Percentiles rank a stretch among this genome's conserved stretches.
phyloP scores from a whole-genome alignment of 2,113 vertebrate genomes.

The Sialia sialis region DNA sequence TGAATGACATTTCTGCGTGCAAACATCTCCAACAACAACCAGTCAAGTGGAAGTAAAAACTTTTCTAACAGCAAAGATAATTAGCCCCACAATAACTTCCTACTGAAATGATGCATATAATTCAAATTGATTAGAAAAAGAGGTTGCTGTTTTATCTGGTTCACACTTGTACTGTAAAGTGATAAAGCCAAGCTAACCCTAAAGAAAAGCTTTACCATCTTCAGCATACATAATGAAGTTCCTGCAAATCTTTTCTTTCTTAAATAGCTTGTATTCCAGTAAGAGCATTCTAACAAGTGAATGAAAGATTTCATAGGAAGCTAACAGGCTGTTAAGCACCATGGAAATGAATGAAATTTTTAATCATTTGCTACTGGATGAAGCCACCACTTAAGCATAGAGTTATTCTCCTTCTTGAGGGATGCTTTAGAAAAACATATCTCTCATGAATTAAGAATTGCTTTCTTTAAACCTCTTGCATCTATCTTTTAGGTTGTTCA shows the following conservation, averaged over 20 bases:
- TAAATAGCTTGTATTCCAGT: background rate
- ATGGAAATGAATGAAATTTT: background rate
- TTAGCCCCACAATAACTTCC: background rate
- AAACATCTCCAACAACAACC: background rate
- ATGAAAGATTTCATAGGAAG: background rate
- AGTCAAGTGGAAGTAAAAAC: background rate
- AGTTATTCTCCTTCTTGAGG: background rate
- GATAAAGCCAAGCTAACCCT: background rate
- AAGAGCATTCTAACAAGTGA: background rate
- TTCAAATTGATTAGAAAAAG: background rate
- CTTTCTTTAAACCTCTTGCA: background rate
- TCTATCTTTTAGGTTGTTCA: background rate
- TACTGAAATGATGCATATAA: conserved; percentile 6
- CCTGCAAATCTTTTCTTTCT: background rate
- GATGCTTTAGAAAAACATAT: background rate
- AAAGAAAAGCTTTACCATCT: background rate
- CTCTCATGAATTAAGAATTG: background rate
- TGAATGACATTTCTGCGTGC: background rate
- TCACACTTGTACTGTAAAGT: background rate
- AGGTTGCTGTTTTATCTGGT: background rate
- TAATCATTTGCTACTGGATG: background rate
- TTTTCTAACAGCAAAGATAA: conserved; percentile 5
- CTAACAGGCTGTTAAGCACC: background rate
- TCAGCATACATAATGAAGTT: background rate
- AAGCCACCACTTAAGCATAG: background rate